Evolutionary conservation across 2,113 vertebrate genomes (phyloP).

Genomic region (Trachemys scripta): DNA sequence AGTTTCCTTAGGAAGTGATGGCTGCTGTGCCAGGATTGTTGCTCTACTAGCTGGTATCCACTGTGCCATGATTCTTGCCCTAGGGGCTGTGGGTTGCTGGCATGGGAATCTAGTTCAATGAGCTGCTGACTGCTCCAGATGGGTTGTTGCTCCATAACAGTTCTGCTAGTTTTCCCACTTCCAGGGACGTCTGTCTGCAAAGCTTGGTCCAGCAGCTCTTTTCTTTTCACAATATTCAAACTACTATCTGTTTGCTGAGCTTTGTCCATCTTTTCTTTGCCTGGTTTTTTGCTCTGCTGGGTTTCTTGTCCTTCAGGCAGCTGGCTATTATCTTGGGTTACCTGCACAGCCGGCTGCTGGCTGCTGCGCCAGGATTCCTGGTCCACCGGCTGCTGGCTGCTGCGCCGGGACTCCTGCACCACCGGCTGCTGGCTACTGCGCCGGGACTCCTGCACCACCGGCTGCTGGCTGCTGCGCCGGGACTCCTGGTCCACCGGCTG

Average conservation of each 20-base stretch:
- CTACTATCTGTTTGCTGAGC: neutral
- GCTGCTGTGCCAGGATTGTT: rapidly evolving
- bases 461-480: rapidly evolving
- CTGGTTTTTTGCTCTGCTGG: neutral
- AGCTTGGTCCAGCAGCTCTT: neutral
- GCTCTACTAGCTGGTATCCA: rapidly evolving
- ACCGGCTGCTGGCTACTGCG: neutral
- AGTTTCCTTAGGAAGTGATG: neutral
- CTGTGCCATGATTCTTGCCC: neutral
- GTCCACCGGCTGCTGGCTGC: neutral
- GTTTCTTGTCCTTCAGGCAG: neutral
- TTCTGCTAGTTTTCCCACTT: neutral
- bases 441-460: rapidly evolving
- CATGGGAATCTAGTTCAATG: neutral
- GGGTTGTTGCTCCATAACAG: neutral
- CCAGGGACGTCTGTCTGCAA: neutral
- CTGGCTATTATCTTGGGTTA: neutral
- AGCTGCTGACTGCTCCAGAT: neutral
- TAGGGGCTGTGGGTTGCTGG: neutral
- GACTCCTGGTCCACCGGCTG: rapidly evolving
- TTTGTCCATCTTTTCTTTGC: neutral
- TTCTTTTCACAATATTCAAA: neutral
- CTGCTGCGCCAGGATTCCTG: neutral
- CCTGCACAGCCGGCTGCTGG: neutral
- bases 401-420: neutral